phyloP scores from a whole-genome alignment of 2,113 vertebrate species.

The Recurvirostra avosetta region DNA sequence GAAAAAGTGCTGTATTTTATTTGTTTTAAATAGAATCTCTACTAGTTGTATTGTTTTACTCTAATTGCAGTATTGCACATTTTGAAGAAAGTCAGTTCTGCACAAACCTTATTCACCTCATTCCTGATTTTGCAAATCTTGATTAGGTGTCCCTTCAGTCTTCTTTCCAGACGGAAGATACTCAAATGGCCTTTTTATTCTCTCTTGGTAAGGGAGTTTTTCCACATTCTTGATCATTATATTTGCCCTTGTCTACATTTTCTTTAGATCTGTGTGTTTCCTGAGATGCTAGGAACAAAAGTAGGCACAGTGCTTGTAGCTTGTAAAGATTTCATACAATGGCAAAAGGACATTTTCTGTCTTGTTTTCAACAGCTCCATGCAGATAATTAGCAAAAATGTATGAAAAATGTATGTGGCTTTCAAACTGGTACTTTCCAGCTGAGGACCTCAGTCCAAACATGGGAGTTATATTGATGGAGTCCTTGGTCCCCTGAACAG shows the following conservation, averaged over 20 bases:
- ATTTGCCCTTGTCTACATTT: background rate
- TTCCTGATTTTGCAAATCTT: background rate
- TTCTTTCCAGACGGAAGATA: background rate
- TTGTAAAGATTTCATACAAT: background rate
- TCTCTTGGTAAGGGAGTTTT: background rate
- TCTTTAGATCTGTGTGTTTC: background rate
- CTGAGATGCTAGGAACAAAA: background rate
- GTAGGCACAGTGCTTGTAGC: background rate
- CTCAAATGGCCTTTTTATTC: background rate
- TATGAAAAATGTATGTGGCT: background rate
- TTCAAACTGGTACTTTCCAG: background rate
- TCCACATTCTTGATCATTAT: background rate
- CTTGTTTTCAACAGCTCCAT: background rate
- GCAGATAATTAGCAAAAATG: background rate
- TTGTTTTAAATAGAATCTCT: background rate
- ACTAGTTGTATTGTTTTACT: background rate
- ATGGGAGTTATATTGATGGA: background rate
- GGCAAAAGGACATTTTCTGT: background rate
- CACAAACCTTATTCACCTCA: background rate
- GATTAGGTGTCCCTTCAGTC: background rate
- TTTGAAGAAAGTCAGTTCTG: background rate
- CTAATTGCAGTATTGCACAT: background rate
- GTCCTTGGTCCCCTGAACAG: background rate
- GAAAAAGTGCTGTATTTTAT: background rate
- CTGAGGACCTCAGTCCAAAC: background rate